phyloP scores from a whole-genome alignment of 2,797 vertebrate species.

The Enteromius treurensis region DNA sequence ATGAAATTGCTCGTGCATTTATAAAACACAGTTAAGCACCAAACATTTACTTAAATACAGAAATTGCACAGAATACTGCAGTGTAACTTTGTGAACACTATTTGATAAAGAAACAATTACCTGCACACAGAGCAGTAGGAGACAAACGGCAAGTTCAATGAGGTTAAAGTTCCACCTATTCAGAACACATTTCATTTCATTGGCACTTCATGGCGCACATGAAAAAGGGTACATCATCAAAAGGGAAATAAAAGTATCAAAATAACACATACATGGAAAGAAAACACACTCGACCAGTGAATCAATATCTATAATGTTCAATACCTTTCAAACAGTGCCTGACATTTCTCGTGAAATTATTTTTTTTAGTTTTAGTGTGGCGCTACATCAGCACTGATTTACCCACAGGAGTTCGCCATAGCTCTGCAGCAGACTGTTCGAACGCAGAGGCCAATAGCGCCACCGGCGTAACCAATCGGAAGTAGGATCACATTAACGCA shows the following conservation, averaged over 20 bases:
- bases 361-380: too few species aligned
- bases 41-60: background rate
- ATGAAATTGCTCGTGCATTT: background rate
- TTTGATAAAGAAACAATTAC: background rate
- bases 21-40: background rate
- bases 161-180: background rate
- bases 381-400: too few species aligned
- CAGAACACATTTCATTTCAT: background rate
- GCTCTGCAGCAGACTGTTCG: background rate
- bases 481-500: background rate
- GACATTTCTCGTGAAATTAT: too few species aligned
- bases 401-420: background rate
- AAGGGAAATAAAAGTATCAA: too few species aligned
- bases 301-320: too few species aligned
- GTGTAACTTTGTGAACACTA: background rate
- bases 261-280: too few species aligned
- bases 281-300: too few species aligned
- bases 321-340: too few species aligned
- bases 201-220: background rate
- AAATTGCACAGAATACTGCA: background rate
- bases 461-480: background rate
- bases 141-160: background rate
- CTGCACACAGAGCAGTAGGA: background rate
- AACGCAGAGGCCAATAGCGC: background rate
- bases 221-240: too few species aligned